Evolutionary conservation across 2,113 vertebrate species (phyloP).

Genomic region (Protobothrops flavoviridis): DNA sequence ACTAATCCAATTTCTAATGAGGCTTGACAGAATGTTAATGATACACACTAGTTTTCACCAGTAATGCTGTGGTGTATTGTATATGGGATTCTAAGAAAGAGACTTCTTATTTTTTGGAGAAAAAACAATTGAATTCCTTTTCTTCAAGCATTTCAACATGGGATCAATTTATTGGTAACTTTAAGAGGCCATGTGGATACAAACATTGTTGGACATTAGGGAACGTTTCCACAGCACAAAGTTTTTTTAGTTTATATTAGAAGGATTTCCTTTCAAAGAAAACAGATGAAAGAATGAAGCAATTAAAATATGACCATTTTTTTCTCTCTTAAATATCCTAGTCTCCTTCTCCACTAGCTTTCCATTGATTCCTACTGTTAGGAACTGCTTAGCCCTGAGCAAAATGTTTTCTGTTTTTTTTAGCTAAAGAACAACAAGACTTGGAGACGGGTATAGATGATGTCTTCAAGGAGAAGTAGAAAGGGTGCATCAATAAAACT

Average conservation of each 20-base stretch:
- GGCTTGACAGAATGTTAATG: neutral
- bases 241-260: neutral
- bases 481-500: neutral
- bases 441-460: neutral
- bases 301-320: neutral
- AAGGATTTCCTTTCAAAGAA: neutral
- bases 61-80: neutral
- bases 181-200: neutral
- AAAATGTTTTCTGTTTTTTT: neutral
- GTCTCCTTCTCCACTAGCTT: neutral
- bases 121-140: neutral
- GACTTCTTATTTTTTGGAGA: neutral
- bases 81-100: neutral
- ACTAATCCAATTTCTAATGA: neutral
- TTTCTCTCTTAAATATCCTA: neutral
- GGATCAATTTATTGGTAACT: neutral
- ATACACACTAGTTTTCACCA: neutral
- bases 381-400: neutral
- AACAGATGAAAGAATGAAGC: neutral
- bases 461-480: neutral
- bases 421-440: neutral
- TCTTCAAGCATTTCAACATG: neutral
- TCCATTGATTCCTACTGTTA: neutral
- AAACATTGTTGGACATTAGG: neutral
- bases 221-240: conserved; percentile 11